These are phyloP conservation scores for Pyrrhura leucotis DNA, from an alignment of 2,797 vertebrate species.

Conservation along the genomic window DNA sequence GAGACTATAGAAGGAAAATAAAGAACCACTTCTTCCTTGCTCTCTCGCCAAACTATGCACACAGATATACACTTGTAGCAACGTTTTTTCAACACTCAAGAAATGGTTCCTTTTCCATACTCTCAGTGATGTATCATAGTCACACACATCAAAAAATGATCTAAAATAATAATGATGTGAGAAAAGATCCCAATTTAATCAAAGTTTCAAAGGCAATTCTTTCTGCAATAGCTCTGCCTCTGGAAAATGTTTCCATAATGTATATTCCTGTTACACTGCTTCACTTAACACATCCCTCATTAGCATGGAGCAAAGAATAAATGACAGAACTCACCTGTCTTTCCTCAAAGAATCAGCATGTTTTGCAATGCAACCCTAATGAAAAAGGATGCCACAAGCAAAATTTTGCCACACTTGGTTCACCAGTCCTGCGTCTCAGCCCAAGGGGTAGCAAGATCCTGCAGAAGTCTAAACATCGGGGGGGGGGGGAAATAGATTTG, in stretches of 20 bases:
- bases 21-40: neutral
- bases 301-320: neutral
- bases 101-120: neutral
- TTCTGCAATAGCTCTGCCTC: neutral
- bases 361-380: neutral
- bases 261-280: neutral
- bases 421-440: neutral
- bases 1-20: neutral
- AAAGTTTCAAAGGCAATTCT: neutral
- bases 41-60: neutral
- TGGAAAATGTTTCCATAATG: neutral
- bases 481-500: neutral
- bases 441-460: neutral
- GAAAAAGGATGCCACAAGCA: neutral
- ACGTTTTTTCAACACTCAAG: neutral
- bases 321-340: neutral
- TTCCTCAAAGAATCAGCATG: neutral
- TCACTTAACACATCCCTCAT: neutral
- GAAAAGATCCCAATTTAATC: neutral
- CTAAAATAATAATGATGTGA: fast-evolving
- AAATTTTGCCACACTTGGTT: neutral
- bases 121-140: neutral
- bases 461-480: neutral
- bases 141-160: neutral
- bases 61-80: neutral